A percentile compares a stretch with the other conserved stretches of the same genome.
phyloP scores from a whole-genome alignment of 2,113 vertebrate species.

The Bubo scandiacus region DNA sequence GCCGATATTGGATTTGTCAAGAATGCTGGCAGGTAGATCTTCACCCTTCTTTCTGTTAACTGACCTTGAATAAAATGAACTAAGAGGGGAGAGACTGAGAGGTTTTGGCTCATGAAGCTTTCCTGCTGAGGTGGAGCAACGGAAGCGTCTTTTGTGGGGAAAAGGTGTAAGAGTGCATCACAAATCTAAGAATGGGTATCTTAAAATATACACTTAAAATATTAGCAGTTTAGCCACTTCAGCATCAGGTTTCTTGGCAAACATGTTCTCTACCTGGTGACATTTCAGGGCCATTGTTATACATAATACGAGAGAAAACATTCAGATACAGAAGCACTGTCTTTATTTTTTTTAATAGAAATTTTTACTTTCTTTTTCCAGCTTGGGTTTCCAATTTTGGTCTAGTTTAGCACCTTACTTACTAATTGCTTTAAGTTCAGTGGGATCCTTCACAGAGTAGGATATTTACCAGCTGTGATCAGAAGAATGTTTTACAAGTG shows the following conservation, averaged over 20 bases:
- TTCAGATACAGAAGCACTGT: neutral
- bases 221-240: neutral
- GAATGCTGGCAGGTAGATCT: slow-evolving; percentile 90
- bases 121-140: neutral
- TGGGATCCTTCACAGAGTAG: neutral
- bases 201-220: neutral
- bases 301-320: neutral
- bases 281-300: neutral
- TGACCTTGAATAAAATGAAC: neutral
- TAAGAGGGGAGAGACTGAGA: neutral
- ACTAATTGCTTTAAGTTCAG: neutral
- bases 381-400: neutral
- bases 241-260: neutral
- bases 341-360: neutral
- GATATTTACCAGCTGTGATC: neutral
- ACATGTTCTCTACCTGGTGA: neutral
- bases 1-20: slow-evolving; percentile 98
- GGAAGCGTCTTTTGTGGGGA: neutral
- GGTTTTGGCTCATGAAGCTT: neutral
- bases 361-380: neutral
- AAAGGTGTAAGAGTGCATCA: neutral
- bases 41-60: neutral
- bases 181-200: neutral
- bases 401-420: neutral
- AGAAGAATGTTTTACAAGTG: neutral